phyloP scores from a whole-genome alignment of 2,888 invertebrate genomes.

The Lycaena phlaeas region DNA sequence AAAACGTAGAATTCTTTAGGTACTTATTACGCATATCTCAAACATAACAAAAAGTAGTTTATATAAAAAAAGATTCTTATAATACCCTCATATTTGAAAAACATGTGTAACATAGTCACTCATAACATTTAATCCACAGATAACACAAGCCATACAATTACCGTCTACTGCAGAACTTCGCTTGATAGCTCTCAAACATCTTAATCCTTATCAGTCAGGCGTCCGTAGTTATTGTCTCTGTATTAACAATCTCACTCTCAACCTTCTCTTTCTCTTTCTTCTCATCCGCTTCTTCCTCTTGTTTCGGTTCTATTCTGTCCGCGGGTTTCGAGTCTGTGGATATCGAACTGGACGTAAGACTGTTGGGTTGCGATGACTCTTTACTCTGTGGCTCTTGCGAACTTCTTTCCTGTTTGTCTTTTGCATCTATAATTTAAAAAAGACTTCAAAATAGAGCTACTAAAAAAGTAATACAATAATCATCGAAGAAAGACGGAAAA shows the following conservation, averaged over 20 bases:
- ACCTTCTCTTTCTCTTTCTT: slow-evolving; percentile 30
- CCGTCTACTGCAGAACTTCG: slow-evolving; percentile 10
- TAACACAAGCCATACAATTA: slow-evolving; percentile 4
- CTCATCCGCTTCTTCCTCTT: slow-evolving; percentile 19
- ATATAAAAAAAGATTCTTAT: too few species aligned
- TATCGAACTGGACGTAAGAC: slow-evolving; percentile 55
- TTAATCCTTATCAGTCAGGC: slow-evolving; percentile 52
- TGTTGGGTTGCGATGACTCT: slow-evolving; percentile 57
- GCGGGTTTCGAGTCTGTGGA: slow-evolving; percentile 55
- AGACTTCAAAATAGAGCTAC: too few species aligned
- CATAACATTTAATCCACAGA: background rate
- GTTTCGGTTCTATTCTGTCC: slow-evolving; percentile 7
- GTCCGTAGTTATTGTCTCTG: slow-evolving; percentile 29
- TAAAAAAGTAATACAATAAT: too few species aligned
- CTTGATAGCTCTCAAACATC: slow-evolving; percentile 29
- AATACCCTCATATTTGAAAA: slow-evolving; percentile 8
- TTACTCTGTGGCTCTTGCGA: slow-evolving; percentile 56
- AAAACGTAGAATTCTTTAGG: too few species aligned
- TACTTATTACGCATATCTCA: background rate
- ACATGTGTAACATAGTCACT: too few species aligned
- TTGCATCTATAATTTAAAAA: slow-evolving; percentile 22
- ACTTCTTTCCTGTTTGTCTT: slow-evolving; percentile 47
- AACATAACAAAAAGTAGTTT: slow-evolving; percentile 3
- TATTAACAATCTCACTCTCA: slow-evolving; percentile 22
- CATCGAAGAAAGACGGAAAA: too few species aligned